Evolutionary conservation across 2,797 vertebrate species (phyloP).

Genomic region (Channallabes apus): DNA sequence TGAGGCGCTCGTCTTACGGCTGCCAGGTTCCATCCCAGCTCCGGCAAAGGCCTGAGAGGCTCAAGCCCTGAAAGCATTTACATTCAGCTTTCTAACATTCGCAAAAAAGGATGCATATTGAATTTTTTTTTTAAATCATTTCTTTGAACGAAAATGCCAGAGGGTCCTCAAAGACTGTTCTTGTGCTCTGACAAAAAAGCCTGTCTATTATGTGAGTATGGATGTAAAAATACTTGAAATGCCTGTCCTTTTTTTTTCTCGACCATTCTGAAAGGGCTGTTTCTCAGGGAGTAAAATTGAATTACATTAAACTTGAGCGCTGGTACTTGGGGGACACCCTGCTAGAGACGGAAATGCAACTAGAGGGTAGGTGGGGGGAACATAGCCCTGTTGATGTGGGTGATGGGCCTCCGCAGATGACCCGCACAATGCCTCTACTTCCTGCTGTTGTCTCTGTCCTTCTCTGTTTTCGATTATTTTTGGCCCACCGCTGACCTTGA

Average conservation of each 20-base stretch:
- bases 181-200: conserved; percentile 41
- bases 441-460: conserved; percentile 50
- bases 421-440: conserved; percentile 53
- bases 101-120: conserved; percentile 44
- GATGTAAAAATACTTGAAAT: conserved; percentile 56
- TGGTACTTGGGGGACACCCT: conserved; percentile 55
- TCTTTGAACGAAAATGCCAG: conserved; percentile 29
- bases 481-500: conserved; percentile 60
- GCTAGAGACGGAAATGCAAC: conserved; percentile 42
- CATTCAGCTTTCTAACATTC: conserved; percentile 33
- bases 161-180: conserved; percentile 33
- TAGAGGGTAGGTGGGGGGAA: conserved; percentile 39
- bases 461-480: conserved; percentile 62
- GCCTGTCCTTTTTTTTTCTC: conserved; percentile 39
- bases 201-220: conserved; percentile 51
- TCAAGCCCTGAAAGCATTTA: conserved; percentile 43
- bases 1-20: conserved; percentile 36
- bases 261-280: conserved; percentile 54
- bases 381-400: conserved; percentile 36
- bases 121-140: neutral
- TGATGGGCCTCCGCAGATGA: conserved; percentile 43
- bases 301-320: conserved; percentile 56
- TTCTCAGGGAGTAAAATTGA: conserved; percentile 56
- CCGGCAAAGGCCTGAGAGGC: conserved; percentile 34
- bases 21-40: conserved; percentile 48